A percentile compares a stretch with the other conserved stretches of the same genome.
Evolutionary conservation across 2,113 vertebrate species (phyloP).

Genomic region (Cyprinus carpio): DNA sequence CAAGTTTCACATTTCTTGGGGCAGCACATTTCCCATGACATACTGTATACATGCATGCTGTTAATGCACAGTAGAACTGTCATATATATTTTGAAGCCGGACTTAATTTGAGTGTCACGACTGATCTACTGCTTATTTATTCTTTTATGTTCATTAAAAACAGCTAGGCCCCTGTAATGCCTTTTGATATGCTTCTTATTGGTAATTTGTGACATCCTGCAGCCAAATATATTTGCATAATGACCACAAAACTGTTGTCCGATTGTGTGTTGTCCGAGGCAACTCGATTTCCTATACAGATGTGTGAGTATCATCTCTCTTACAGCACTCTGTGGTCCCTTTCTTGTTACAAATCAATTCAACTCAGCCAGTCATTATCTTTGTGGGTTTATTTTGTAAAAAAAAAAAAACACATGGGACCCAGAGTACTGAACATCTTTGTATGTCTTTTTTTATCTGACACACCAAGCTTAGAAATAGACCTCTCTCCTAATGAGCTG

Average conservation of each 20-base stretch:
- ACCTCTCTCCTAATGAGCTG: background rate
- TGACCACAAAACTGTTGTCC: background rate
- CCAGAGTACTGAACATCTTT: background rate
- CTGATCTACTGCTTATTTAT: background rate
- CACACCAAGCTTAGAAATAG: background rate
- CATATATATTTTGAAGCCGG: background rate
- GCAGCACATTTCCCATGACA: constrained; percentile 11
- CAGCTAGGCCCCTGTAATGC: background rate
- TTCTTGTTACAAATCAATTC: background rate
- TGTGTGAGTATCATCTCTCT: background rate
- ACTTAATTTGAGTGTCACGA: background rate
- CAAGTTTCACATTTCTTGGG: background rate
- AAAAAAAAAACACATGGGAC: background rate
- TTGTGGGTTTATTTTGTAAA: background rate
- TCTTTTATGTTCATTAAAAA: background rate
- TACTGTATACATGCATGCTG: background rate
- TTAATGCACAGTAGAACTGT: background rate
- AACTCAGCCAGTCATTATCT: background rate
- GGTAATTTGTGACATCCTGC: background rate
- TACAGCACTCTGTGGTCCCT: background rate
- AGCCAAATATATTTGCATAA: constrained; percentile 1
- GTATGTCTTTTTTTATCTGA: background rate
- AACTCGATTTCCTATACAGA: background rate
- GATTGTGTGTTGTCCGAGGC: background rate
- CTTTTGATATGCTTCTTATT: background rate